phyloP scores from a whole-genome alignment of 1,140 invertebrate species.

The Goniozus legneri region DNA sequence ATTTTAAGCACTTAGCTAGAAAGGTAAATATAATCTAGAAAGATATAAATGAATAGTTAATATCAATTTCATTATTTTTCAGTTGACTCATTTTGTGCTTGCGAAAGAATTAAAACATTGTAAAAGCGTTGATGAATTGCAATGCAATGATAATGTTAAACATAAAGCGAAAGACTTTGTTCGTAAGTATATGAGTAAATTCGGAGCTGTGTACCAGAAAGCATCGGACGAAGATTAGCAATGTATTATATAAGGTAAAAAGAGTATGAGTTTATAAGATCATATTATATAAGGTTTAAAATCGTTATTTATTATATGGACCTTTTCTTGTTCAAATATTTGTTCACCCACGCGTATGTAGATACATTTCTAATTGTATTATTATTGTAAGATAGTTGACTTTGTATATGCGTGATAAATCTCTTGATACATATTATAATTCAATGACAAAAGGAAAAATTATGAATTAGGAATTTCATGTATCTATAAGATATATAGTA shows the following conservation, averaged over 20 bases:
- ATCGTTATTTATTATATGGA: conserved; percentile 3
- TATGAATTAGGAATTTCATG: conserved; percentile 22
- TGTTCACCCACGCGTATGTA: conserved; percentile 28
- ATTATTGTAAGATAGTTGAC: conserved; percentile 36
- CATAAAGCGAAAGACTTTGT: conserved; percentile 93
- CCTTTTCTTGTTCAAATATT: conserved; percentile 18
- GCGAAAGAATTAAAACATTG: conserved; percentile 94
- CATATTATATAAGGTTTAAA: conserved; percentile 18
- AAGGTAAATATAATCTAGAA: conserved; percentile 64
- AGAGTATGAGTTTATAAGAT: conserved; percentile 44
- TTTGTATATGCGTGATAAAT: conserved; percentile 31
- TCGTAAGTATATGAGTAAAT: conserved; percentile 93
- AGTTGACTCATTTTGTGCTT: conserved; percentile 96
- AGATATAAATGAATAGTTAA: conserved; percentile 4
- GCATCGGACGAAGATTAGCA: conserved; percentile 59
- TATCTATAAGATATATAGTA: conserved; percentile 17
- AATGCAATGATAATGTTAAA: conserved; percentile 89
- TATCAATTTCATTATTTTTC: conserved; percentile 38
- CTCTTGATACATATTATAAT: conserved; percentile 17
- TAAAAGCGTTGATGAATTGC: conserved; percentile 78
- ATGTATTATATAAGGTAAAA: conserved; percentile 24
- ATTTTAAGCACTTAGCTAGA: conserved; percentile 93
- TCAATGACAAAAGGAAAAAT: conserved; percentile 3
- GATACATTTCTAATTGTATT: conserved; percentile 35
- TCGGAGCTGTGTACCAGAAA: conserved; percentile 69